Evolutionary conservation across 2,113 vertebrate genomes (phyloP), one percentile per base, ranked within the genome.

Genomic region (Emydocephalus ijimae): DNA sequence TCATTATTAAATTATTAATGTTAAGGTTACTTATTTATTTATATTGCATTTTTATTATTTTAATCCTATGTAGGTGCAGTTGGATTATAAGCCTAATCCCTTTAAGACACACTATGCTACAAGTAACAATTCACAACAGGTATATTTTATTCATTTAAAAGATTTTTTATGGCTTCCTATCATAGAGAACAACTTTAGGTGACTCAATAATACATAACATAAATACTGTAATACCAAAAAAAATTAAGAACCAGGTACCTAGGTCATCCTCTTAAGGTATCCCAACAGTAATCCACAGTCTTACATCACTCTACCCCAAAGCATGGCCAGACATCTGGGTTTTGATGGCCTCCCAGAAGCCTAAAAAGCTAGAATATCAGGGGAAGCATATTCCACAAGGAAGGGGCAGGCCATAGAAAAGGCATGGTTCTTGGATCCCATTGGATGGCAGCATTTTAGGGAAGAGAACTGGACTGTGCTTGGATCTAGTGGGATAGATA

Each of bases 81-180:
- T n/a, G 29, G n/a, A 34, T 74, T 34, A 29, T 15, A 74, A 74
- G 0, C 14, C 54, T 55, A 45, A 48, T 45, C 14, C 45, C 24
- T 50, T 26, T 59, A 21, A 91, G 55, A 43, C 89, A 61, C 86
- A 39, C 89, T 91, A 29, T 59, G 94, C 29, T 92, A 93, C 64
- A 69, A 91, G 11, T 64, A 74, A 61, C n/a, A 74, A 74, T 74
- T 74, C 69, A 74, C 14, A 34, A 74, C n/a, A 74, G n/a, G 2
- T 74, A 39, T 74, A 74, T 74, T 18, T 74, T 18, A 74, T 39
- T 20, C n/a, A 74, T 39, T 74, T 39, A 74, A 74, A 74, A 74
- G 2, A 3, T 18, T 74, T 74, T 74, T 57, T 57, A 20, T 20
- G n/a, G 69, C 15, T 74, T 18, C 69, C 69, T 15, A 74, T 74